phyloP scores from a whole-genome alignment of 2,888 invertebrate species.

The Acanthosepion pharaonis region DNA sequence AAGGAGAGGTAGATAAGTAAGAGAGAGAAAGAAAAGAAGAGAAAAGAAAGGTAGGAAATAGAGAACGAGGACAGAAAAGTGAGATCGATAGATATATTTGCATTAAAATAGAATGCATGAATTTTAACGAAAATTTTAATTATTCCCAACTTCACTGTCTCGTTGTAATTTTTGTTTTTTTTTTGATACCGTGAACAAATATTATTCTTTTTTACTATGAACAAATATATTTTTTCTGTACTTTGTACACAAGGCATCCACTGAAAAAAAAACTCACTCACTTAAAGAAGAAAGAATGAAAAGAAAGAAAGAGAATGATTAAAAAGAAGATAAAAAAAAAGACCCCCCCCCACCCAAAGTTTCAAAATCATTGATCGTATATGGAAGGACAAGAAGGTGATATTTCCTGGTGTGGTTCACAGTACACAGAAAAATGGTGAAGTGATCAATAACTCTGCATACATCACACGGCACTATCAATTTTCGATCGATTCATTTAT shows the following conservation, averaged over 20 bases:
- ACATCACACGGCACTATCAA: background rate
- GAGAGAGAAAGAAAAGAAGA: background rate
- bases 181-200: too few relatives aligned
- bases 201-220: too few relatives aligned
- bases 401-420: background rate
- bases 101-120: too few relatives aligned
- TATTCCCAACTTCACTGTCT: too few relatives aligned
- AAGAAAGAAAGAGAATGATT: background rate
- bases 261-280: too few relatives aligned
- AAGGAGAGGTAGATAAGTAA: background rate
- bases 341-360: background rate
- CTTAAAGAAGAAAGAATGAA: background rate
- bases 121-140: too few relatives aligned
- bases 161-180: too few relatives aligned
- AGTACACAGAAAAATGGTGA: background rate
- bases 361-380: conserved; percentile 20
- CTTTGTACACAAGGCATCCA: too few relatives aligned
- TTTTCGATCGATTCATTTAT: conserved; percentile 2
- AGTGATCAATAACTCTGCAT: conserved; percentile 4
- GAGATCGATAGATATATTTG: too few relatives aligned
- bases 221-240: too few relatives aligned
- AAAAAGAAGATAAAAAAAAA: background rate
- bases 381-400: background rate
- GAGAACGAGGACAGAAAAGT: too few relatives aligned
- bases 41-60: background rate